Evolutionary conservation across 2,888 invertebrate genomes (phyloP), one percentile per base, ranked within the genome.

Genomic region (Maniola hyperantus): DNA sequence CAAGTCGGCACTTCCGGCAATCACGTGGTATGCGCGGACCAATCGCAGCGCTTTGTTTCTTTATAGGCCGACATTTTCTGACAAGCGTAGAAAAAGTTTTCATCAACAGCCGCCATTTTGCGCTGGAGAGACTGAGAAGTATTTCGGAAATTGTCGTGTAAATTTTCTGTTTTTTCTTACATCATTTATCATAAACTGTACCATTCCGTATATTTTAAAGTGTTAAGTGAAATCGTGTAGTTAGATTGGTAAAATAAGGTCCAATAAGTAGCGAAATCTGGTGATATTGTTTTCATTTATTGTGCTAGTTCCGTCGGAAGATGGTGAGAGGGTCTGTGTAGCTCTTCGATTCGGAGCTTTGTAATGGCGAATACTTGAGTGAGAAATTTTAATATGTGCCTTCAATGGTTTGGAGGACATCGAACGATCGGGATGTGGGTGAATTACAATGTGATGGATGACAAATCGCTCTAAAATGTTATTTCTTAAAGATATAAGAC

Each of bases 61-160:
- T 82, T 88, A 83, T 87, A 89, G 93, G 90, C 93, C 91, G 93
- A 93, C 93, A 91, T 92, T 92, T 95, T 96, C 95, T 97, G 97
- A 97, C 97, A 97, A 97, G 97, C 96, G 96, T 96, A 96, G 95
- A 96, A 97, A 96, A 97, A 97, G 95, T 97, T 96, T 95, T 96
- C 96, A 96, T 96, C 96, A 96, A 96, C 96, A 96, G 96, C 97
- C 96, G 97, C 97, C 97, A 97, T 97, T 95, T 97, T 97, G 96
- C 95, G 95, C 95, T 95, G 95, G 94, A 94, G 94, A 94, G 95
- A 94, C 94, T 95, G 94, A 94, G 94, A 94, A 93, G 94, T 94
- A 95, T 94, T 95, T 95, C 94, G 94, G 94, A 94, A 93, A 94
- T 94, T 94, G 94, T 94, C 93, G 93, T 93, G 92, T 94, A 94